Base-by-base conservation (phyloP, 2,888 invertebrate species). In the Amphimallon solstitiale region DNA sequence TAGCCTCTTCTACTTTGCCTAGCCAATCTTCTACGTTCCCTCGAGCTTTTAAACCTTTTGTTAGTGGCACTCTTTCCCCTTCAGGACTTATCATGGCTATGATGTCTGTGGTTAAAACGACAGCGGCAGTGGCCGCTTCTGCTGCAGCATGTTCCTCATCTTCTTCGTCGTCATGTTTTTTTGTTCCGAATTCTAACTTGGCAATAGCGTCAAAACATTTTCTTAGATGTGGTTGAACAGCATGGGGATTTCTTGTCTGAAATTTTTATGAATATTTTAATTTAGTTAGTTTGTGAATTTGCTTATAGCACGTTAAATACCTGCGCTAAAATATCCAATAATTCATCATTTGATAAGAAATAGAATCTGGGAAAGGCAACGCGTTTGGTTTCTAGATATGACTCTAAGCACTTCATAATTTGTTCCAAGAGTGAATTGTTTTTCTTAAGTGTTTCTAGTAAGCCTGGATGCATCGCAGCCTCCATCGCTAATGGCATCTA, bases 1-100 rank as follows among this genome's bases (percentile, higher is more conserved):
- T 96, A 0, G 92, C 90, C 60, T 94, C 92, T 78, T 96, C 96
- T 1, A 96, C 95, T 82, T 94, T 95, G 1, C 92, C 90, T 6
- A 96, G 83, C 95, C 95, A 96, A 76, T 95, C 93, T 81, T 95
- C 96, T 0, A 95, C 95, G 75, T 95, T 94, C 0, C 95, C 95
- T 61, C 95, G 86, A 0, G 93, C 94, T 82, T 94, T 95, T 6
- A 91, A 84, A 19, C 90, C 95, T 89, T 90, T 93, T 52, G 90
- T 91, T 7, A 96, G 85, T 46, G 86, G 85, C 2, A 96, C 89
- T 69, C 90, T 87, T 78, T 96, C 96, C 14, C 90, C 91, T 83
- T 96, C 96, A 0, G 95, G 95, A 9, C 95, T 95, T 1, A 95
- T 85, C 92, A 95, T 95, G 0, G 94, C 93, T 15, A 92, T 79